These are phyloP conservation scores for Paralichthys olivaceus DNA, from an alignment of 2,113 vertebrate species.

Conservation along the genomic window DNA sequence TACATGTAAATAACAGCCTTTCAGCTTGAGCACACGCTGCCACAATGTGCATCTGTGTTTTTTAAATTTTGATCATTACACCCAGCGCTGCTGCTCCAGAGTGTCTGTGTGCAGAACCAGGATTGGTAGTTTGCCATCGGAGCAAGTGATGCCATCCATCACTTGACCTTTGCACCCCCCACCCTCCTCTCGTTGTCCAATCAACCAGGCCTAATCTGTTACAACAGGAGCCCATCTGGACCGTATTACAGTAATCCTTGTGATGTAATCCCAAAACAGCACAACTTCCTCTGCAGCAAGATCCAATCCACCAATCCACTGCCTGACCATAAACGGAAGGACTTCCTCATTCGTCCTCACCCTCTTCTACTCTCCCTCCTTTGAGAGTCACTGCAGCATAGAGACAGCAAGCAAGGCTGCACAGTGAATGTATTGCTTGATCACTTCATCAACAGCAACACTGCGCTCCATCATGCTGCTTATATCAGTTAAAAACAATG, in stretches of 20 bases:
- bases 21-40: background rate
- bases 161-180: constrained; percentile 53
- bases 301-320: constrained; percentile 41
- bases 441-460: constrained; percentile 31
- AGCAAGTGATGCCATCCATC: constrained; percentile 48
- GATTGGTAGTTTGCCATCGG: constrained; percentile 21
- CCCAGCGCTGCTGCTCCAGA: constrained; percentile 4
- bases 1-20: background rate
- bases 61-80: constrained; percentile 8
- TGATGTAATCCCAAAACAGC: constrained; percentile 78
- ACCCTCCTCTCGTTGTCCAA: constrained; percentile 65
- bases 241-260: constrained; percentile 77
- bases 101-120: background rate
- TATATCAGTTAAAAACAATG: constrained; percentile 11
- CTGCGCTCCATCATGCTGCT: background rate
- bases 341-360: constrained; percentile 27
- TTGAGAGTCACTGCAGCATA: background rate
- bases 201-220: constrained; percentile 73
- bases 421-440: constrained; percentile 22
- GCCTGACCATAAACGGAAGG: constrained; percentile 48
- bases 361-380: background rate
- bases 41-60: background rate
- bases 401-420: background rate
- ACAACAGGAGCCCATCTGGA: constrained; percentile 78
- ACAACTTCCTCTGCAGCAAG: constrained; percentile 41